These are phyloP conservation scores for Lophius piscatorius DNA, from an alignment of 2,113 vertebrate genomes.

Conservation along the genomic window DNA sequence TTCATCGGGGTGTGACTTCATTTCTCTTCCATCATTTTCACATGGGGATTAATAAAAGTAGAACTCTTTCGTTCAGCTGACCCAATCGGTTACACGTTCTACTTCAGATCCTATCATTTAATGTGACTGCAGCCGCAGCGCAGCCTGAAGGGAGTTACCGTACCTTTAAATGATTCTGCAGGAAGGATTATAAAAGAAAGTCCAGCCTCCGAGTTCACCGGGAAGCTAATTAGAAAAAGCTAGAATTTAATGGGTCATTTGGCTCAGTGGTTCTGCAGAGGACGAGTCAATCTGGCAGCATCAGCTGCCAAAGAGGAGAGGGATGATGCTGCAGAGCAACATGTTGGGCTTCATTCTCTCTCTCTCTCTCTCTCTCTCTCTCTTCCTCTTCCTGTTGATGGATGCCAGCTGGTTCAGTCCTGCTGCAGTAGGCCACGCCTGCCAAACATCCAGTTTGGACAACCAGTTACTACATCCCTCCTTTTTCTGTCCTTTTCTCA, in stretches of 20 bases:
- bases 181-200: slow-evolving; percentile 56
- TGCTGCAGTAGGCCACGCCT: slow-evolving; percentile 74
- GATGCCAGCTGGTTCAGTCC: slow-evolving; percentile 47
- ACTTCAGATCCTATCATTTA: slow-evolving; percentile 78
- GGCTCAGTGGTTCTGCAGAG: slow-evolving; percentile 28
- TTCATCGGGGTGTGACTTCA: slow-evolving; percentile 39
- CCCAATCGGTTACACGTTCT: slow-evolving; percentile 48
- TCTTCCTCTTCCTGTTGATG: slow-evolving; percentile 25
- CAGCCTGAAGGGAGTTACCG: slow-evolving; percentile 49
- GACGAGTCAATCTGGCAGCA: slow-evolving; percentile 40
- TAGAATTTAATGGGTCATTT: slow-evolving; percentile 62
- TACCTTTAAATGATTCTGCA: slow-evolving; percentile 39
- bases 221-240: slow-evolving; percentile 65
- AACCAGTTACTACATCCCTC: slow-evolving; percentile 7
- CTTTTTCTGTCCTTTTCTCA: background rate
- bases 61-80: slow-evolving; percentile 51
- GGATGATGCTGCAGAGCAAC: background rate
- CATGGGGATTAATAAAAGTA: slow-evolving; percentile 58
- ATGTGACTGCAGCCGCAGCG: slow-evolving; percentile 51
- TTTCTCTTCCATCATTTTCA: slow-evolving; percentile 54
- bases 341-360: background rate
- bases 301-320: background rate
- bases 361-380: background rate
- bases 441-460: slow-evolving; percentile 52
- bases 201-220: slow-evolving; percentile 41